These are phyloP conservation scores for rat (Rattus norvegicus) DNA, from an alignment of 2,113 vertebrate species.

Conservation along the genomic window DNA sequence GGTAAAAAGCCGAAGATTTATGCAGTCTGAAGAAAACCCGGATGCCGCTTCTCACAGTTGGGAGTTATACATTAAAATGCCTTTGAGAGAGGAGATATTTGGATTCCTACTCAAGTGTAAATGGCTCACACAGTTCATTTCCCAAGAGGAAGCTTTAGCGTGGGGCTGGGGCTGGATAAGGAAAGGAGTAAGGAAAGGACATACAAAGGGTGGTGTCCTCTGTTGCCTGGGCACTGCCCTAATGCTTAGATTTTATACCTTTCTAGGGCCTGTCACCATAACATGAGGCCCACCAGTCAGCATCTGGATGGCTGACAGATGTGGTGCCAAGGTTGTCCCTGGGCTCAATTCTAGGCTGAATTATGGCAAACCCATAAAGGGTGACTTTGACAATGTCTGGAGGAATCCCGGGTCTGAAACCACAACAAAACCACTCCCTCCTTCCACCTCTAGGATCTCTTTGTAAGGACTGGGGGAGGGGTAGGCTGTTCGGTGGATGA, in stretches of 20 bases:
- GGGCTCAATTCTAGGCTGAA: background rate
- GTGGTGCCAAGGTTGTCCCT: background rate
- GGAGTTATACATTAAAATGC: background rate
- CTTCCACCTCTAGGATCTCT: conserved; percentile 57
- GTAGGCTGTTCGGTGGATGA: conserved; percentile 18
- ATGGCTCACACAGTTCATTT: conserved; percentile 1
- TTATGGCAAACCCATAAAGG: background rate
- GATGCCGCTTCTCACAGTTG: background rate
- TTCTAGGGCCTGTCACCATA: background rate
- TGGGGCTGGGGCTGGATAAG: background rate
- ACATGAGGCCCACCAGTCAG: background rate
- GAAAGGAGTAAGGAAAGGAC: background rate
- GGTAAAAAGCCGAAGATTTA: background rate
- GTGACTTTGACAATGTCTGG: background rate
- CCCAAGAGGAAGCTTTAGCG: background rate
- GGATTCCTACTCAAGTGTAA: background rate
- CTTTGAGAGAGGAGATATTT: conserved; percentile 1
- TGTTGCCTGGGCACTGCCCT: background rate
- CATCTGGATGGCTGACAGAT: background rate
- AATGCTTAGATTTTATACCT: background rate
- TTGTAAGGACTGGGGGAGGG: conserved; percentile 31
- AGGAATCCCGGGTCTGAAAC: conserved; percentile 2
- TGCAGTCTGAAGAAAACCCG: background rate
- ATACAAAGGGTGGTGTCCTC: background rate
- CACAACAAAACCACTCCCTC: background rate